phyloP scores from a whole-genome alignment of 2,113 vertebrate species.

The Aegotheles bennettii region DNA sequence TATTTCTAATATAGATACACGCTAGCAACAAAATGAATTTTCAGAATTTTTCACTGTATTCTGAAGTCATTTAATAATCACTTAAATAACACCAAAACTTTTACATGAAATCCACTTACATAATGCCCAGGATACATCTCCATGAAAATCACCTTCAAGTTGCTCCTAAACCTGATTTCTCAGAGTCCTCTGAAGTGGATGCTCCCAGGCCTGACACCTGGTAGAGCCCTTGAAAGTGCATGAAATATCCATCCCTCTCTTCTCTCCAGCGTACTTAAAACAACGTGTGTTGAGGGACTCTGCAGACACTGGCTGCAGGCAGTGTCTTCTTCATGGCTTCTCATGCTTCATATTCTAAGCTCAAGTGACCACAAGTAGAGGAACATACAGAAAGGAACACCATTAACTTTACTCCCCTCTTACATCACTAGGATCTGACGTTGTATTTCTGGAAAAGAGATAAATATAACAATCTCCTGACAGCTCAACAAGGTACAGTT shows the following conservation, averaged over 20 bases:
- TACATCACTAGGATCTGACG: neutral
- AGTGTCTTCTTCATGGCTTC: neutral
- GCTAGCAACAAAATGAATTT: neutral
- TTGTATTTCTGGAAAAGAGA: neutral
- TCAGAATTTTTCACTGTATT: neutral
- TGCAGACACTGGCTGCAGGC: neutral
- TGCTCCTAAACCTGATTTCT: neutral
- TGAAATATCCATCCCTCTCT: rapidly evolving
- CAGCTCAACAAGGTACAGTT: neutral
- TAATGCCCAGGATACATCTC: neutral
- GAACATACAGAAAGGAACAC: neutral
- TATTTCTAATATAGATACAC: neutral
- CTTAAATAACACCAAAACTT: neutral
- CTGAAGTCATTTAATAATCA: neutral
- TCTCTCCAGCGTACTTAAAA: neutral
- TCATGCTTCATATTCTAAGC: neutral
- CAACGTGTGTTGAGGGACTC: neutral
- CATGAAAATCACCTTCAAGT: neutral
- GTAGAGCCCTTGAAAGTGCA: neutral
- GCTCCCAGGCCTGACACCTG: neutral
- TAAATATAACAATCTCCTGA: neutral
- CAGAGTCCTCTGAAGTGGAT: neutral
- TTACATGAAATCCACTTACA: neutral
- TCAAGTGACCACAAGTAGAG: neutral
- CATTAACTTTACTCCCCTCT: neutral